phyloP scores from a whole-genome alignment of 2,797 vertebrate genomes.

The Helarctos malayanus region DNA sequence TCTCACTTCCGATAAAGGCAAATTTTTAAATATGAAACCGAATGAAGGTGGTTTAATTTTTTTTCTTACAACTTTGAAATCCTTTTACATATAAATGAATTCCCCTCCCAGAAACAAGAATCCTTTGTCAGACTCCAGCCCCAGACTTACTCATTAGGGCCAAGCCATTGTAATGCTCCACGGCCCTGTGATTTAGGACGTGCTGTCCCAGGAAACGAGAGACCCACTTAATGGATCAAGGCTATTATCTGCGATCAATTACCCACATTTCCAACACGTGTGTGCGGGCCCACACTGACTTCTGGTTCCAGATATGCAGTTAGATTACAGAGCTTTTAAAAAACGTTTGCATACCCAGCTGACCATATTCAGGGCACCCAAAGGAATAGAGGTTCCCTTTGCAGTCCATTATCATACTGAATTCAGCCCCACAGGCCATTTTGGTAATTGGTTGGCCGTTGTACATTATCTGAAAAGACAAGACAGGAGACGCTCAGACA shows the following conservation, averaged over 20 bases:
- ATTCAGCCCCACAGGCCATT: conserved; percentile 96
- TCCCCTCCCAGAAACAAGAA: background rate
- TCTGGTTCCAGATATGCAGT: background rate
- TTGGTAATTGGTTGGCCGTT: conserved; percentile 98
- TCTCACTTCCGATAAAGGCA: background rate
- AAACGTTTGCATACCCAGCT: conserved; percentile 92
- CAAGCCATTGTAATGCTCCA: background rate
- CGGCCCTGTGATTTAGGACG: background rate
- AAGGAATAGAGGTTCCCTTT: conserved; percentile 99
- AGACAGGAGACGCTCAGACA: conserved; percentile 24
- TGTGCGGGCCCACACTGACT: background rate
- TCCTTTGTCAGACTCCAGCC: background rate
- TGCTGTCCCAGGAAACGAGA: accelerated
- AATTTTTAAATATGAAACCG: background rate
- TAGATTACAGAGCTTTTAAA: conserved; percentile 66
- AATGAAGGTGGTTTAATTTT: background rate
- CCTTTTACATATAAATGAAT: background rate
- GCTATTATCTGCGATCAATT: conserved; percentile 72
- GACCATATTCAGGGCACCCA: conserved; percentile 97
- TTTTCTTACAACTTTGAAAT: background rate
- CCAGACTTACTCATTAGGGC: background rate
- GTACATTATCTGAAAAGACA: conserved; percentile 94
- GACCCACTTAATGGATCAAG: conserved; percentile 10
- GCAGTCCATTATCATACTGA: conserved; percentile 99
- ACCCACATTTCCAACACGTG: conserved; percentile 30